phyloP scores from a whole-genome alignment of 2,113 vertebrate species.

The Actenoides lindsayi region DNA sequence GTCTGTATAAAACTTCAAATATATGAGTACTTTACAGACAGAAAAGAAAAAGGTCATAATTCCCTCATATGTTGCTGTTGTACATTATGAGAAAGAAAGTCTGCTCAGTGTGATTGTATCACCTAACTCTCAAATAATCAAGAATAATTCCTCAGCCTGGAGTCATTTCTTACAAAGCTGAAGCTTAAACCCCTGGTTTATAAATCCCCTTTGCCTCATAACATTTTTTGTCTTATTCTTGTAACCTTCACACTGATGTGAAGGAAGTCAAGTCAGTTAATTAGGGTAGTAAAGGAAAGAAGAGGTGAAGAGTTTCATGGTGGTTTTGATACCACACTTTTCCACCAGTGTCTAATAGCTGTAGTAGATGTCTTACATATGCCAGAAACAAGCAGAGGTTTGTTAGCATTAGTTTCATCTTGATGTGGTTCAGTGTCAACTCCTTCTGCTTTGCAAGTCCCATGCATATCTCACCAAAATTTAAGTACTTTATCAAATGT shows the following conservation, averaged over 20 bases:
- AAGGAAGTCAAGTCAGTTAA: not conserved
- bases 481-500: not conserved
- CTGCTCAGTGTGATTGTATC: not conserved
- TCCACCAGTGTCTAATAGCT: not conserved
- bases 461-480: not conserved
- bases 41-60: not conserved
- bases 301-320: not conserved
- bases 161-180: not conserved
- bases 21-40: not conserved
- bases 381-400: not conserved
- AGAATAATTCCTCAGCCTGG: not conserved
- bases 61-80: not conserved
- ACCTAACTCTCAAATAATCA: not conserved
- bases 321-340: not conserved
- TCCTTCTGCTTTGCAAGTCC: not conserved
- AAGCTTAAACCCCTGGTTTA: not conserved
- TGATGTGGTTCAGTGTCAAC: not conserved
- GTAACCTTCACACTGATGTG: not conserved
- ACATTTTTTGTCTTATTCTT: not conserved
- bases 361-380: not conserved
- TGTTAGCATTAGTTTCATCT: not conserved
- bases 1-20: not conserved
- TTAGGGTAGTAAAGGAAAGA: not conserved
- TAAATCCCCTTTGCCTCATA: not conserved
- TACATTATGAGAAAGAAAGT: not conserved